Percentiles rank a stretch among this genome's conserved stretches.
phyloP scores from a whole-genome alignment of 2,888 invertebrate species.

The Branchellion lobata region DNA sequence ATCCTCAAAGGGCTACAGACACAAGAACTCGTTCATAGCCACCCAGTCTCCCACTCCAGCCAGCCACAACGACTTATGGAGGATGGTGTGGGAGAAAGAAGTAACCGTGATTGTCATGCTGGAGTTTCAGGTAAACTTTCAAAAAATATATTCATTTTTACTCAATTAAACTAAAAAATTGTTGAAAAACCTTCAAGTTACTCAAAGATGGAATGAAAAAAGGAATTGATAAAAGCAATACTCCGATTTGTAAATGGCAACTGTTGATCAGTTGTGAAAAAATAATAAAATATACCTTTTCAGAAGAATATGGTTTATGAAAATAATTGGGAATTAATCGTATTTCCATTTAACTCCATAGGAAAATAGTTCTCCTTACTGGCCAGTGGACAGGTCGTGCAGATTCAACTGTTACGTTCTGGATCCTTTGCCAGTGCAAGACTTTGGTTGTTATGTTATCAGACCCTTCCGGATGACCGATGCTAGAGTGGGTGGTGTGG shows the following conservation, averaged over 20 bases:
- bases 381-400: constrained; percentile 31
- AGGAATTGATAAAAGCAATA: neutral
- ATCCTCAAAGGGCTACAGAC: constrained; percentile 61
- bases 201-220: neutral
- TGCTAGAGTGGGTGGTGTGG: constrained; percentile 28
- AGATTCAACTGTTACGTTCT: constrained; percentile 38
- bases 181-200: no score
- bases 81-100: constrained; percentile 99
- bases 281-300: no score
- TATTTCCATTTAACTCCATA: no score
- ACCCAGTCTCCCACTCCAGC: constrained; percentile 92
- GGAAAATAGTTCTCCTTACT: constrained; percentile 3
- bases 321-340: no score
- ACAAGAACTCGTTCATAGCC: constrained; percentile 91
- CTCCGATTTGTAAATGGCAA: no score
- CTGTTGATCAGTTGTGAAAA: no score
- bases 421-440: neutral
- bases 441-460: constrained; percentile 15
- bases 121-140: constrained; percentile 78
- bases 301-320: no score
- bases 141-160: no score
- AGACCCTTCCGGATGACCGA: constrained; percentile 37
- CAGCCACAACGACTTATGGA: constrained; percentile 97
- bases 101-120: constrained; percentile 98
- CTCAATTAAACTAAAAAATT: no score